A percentile compares a stretch with the other conserved stretches of the same genome.
phyloP scores from a whole-genome alignment of 2,797 vertebrate genomes.

The Sternotherus odoratus region DNA sequence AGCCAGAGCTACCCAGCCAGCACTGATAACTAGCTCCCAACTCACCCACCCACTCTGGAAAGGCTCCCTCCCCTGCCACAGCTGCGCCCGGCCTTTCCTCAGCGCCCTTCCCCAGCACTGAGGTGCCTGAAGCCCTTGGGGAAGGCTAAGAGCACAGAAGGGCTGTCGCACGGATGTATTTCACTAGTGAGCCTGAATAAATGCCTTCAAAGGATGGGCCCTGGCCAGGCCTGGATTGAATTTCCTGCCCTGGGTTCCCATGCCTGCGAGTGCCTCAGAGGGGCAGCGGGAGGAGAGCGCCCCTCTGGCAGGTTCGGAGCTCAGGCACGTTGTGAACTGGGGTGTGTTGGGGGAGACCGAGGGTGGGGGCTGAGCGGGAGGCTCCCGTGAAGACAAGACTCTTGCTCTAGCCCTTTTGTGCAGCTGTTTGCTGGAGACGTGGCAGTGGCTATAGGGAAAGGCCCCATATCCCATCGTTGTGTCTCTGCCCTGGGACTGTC shows the following conservation, averaged over 20 bases:
- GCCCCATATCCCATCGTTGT: neutral
- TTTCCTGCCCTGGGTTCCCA: neutral
- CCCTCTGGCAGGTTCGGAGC: neutral
- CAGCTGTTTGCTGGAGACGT: neutral
- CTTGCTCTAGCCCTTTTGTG: too few species aligned
- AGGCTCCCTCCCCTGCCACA: too few species aligned
- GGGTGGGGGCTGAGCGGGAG: accelerated
- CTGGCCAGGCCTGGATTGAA: neutral
- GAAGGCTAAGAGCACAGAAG: too few species aligned
- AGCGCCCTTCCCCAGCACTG: too few species aligned
- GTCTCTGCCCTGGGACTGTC: neutral
- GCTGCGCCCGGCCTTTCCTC: neutral
- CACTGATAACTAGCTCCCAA: neutral
- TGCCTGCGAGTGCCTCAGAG: neutral
- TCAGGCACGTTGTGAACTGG: accelerated
- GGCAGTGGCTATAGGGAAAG: neutral
- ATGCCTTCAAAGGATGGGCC: too few species aligned
- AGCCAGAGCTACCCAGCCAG: neutral
- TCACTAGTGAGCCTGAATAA: neutral
- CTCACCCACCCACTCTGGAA: neutral
- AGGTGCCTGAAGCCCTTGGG: neutral
- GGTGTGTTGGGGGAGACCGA: accelerated
- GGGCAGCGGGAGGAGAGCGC: neutral
- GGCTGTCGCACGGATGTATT: neutral
- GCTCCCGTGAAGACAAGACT: neutral